Evolutionary conservation across 2,888 invertebrate genomes (phyloP).

Genomic region (Ophraella communa): DNA sequence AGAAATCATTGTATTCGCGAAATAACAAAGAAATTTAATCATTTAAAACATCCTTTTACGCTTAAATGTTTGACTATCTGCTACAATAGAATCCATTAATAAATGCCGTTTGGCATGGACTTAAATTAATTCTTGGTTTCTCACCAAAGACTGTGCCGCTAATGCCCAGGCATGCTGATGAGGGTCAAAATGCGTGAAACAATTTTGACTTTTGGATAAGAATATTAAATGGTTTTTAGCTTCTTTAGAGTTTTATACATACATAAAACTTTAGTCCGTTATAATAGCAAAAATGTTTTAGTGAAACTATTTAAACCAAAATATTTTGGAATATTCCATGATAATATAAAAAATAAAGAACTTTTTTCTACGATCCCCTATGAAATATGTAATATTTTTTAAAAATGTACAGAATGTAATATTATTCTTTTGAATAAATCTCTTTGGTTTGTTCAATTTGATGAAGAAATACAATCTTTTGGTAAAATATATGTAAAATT

Average conservation of each 20-base stretch:
- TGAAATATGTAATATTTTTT: too few relatives aligned
- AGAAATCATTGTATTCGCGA: neutral
- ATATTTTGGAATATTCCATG: too few relatives aligned
- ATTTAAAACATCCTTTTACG: constrained; percentile 19
- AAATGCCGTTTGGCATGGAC: constrained; percentile 23
- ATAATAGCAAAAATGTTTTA: neutral
- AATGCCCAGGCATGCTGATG: constrained; percentile 25
- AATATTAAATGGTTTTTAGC: constrained; percentile 10
- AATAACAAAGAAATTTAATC: constrained; percentile 19
- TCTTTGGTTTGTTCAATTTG: too few relatives aligned
- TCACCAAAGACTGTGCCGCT: constrained; percentile 29
- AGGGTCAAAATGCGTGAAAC: constrained; percentile 24
- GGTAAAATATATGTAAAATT: too few relatives aligned
- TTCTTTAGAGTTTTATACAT: neutral
- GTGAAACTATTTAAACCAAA: too few relatives aligned
- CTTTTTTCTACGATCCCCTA: too few relatives aligned
- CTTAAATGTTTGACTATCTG: constrained; percentile 15
- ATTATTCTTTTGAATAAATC: too few relatives aligned
- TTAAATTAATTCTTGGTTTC: constrained; percentile 31
- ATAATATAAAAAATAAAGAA: too few relatives aligned
- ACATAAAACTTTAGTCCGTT: neutral
- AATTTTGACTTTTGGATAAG: constrained; percentile 19
- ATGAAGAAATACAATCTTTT: too few relatives aligned
- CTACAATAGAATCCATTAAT: constrained; percentile 25
- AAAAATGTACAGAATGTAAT: too few relatives aligned